Evolutionary conservation across 2,888 invertebrate genomes (phyloP), one percentile per base, ranked within the genome.

Genomic region (Homarus gammarus): DNA sequence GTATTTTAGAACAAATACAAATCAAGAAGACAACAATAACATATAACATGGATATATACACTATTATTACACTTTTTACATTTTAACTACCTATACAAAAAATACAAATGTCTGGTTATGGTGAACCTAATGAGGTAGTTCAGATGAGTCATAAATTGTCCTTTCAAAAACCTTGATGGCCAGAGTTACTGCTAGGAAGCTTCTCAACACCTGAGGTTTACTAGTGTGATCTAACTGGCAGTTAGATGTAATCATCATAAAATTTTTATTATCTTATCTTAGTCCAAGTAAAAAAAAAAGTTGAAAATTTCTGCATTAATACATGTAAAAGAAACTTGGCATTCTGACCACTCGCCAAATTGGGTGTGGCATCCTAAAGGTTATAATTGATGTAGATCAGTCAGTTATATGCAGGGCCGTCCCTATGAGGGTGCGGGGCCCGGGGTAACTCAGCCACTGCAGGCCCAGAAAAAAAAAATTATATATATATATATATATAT

Each of bases 1-100:
- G 86, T 68, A 86, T 86, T 86, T 78, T 86, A 86, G 78, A 86
- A 86, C 86, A 86, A 86, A 86, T 86, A 86, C 86, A 86, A 72
- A 51, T 86, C 86, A 78, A 84, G 75, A 38, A 78, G 33, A 86
- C 78, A 86, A 86, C 86, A 86, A 78, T 86, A 86, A 86, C 86
- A 86, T 86, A 78, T 86, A 86, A 86, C 78, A 78, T 79, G 78
- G 22, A 86, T 78, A 78, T 86, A 64, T 78, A 86, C 77, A 85
- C 33, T 61, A 64, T 85, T 31, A 64, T 44, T 75, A 85, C 86
- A 77, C 44, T 86, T 27, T 77, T 75, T 75, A 86, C 86, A 68
- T 86, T 36, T 68, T 49, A 56, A 86, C 86, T 86, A 86, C 78
- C 86, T 86, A 86, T 86, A 86, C 78, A 86, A 86, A 86, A 86